phyloP scores from a whole-genome alignment of 2,888 invertebrate genomes.

The Hedychridium roseum region DNA sequence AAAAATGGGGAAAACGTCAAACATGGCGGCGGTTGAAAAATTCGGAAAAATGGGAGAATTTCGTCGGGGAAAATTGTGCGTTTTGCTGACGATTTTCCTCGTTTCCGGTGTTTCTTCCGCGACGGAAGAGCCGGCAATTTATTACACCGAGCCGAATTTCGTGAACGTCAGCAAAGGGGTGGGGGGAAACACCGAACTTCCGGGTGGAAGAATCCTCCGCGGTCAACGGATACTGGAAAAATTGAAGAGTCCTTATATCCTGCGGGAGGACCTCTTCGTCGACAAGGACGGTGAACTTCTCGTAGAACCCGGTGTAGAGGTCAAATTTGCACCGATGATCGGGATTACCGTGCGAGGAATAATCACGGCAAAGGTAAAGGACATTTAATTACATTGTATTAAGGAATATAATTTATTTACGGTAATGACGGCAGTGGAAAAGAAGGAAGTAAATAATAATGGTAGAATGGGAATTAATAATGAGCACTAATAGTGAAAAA shows the following conservation, averaged over 20 bases:
- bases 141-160: conserved; percentile 56
- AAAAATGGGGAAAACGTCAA: not conserved
- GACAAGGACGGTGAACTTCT: conserved; percentile 81
- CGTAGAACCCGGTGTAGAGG: conserved; percentile 89
- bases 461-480: no score
- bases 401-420: no score
- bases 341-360: conserved; percentile 93
- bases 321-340: conserved; percentile 90
- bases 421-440: no score
- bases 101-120: conserved; percentile 10
- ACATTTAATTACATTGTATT: no score
- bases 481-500: no score
- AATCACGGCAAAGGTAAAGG: conserved; percentile 89
- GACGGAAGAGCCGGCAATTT: conserved; percentile 51
- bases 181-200: conserved; percentile 66
- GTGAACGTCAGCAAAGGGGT: conserved; percentile 33
- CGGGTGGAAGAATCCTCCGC: conserved; percentile 71
- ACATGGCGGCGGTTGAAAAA: conserved; percentile 22
- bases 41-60: no score
- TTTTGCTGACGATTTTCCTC: conserved; percentile 12
- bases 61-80: no score
- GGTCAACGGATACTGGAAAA: conserved; percentile 68
- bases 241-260: conserved; percentile 76
- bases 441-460: no score
- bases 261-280: conserved; percentile 82